Percentiles rank a stretch among this genome's conserved stretches.
Conservation (phyloP, 2,888 invertebrate genomes). For the Drosophila birchii region DNA sequence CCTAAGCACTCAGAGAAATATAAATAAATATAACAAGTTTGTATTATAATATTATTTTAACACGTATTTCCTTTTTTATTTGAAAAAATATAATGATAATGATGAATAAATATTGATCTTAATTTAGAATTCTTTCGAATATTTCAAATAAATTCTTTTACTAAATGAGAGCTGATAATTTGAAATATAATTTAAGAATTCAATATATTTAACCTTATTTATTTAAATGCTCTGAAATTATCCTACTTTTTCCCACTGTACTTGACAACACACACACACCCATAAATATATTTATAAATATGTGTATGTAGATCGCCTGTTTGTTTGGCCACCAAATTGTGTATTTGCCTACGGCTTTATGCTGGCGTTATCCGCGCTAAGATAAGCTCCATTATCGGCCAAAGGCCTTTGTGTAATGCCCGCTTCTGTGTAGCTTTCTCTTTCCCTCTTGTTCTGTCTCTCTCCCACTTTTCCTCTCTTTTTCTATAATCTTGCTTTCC, state of each 20-base stretch:
- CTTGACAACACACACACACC: not conserved
- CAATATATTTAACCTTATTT: too few relatives aligned
- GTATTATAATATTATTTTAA: not conserved
- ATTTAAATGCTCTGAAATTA: too few relatives aligned
- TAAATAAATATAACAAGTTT: not conserved
- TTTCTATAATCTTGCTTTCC: conserved; percentile 5
- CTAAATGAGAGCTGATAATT: too few relatives aligned
- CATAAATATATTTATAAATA: conserved; percentile 19
- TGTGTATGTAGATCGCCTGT: conserved; percentile 24
- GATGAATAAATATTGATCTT: not conserved
- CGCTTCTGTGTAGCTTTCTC: conserved; percentile 8
- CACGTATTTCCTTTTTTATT: too few relatives aligned
- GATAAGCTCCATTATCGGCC: conserved; percentile 75
- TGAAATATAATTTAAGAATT: too few relatives aligned
- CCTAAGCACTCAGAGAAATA: not conserved
- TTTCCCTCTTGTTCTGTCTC: not conserved
- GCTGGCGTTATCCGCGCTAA: conserved; percentile 62
- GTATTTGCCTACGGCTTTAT: conserved; percentile 49
- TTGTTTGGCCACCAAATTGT: conserved; percentile 44
- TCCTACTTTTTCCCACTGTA: not conserved
- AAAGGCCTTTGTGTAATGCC: conserved; percentile 56
- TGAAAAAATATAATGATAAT: not conserved
- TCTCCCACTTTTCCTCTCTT: conserved; percentile 5
- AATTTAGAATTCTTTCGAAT: too few relatives aligned
- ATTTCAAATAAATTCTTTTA: too few relatives aligned